phyloP scores from a whole-genome alignment of 2,113 vertebrate species.

The Empidonax traillii region DNA sequence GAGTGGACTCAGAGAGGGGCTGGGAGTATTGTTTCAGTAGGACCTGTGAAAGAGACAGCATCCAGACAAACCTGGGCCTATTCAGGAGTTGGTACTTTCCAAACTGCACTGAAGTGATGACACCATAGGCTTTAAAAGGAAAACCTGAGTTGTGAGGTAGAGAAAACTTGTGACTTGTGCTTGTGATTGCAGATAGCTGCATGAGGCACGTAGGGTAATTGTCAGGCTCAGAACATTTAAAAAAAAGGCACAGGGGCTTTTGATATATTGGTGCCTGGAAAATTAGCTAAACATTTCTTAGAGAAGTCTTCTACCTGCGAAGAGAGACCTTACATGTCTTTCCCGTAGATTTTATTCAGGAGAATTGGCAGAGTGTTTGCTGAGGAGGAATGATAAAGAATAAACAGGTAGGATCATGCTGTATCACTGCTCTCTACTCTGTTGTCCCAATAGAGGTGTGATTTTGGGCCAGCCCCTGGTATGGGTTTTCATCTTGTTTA shows the following conservation, averaged over 20 bases:
- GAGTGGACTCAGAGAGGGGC: background rate
- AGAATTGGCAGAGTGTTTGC: background rate
- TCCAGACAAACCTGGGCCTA: background rate
- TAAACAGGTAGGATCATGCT: background rate
- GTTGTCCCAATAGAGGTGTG: background rate
- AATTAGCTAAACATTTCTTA: background rate
- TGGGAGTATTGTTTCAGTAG: background rate
- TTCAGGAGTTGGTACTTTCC: background rate
- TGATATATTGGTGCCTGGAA: background rate
- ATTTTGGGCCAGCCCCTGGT: background rate
- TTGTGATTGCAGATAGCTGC: background rate
- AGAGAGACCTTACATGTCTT: background rate
- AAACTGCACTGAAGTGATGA: background rate
- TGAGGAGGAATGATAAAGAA: background rate
- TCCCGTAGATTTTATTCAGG: background rate
- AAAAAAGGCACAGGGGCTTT: background rate
- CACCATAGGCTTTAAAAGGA: background rate
- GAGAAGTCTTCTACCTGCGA: background rate
- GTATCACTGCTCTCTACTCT: background rate
- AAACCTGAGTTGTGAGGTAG: background rate
- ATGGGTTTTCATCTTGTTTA: background rate
- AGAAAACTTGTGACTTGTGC: background rate
- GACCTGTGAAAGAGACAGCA: background rate
- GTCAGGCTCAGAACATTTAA: background rate
- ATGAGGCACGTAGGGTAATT: background rate